A percentile compares a stretch with the other conserved stretches of the same genome.
Evolutionary conservation across 2,888 invertebrate genomes (phyloP).

Genomic region (Campoplex capitator): DNA sequence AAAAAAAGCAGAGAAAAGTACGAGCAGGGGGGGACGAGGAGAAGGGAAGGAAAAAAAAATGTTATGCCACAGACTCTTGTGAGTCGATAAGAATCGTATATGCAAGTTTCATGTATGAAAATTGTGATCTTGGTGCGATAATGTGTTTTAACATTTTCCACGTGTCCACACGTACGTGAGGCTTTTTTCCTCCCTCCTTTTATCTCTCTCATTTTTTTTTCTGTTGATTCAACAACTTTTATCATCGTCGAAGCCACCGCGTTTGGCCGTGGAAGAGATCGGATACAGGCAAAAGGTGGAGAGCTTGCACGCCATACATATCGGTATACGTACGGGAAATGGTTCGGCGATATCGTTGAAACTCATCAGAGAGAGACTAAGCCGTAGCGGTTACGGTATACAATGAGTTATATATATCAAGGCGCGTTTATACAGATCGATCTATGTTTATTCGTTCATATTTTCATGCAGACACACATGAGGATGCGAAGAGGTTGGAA

Average conservation of each 20-base stretch:
- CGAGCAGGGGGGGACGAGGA: not conserved
- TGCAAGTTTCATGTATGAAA: slow-evolving; percentile 47
- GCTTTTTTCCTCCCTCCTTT: not conserved
- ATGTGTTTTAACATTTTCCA: slow-evolving; percentile 19
- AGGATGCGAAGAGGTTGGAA: not conserved
- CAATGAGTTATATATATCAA: slow-evolving; percentile 41
- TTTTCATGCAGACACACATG: not conserved
- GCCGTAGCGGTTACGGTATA: slow-evolving; percentile 58
- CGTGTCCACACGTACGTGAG: not conserved
- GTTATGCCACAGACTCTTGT: slow-evolving; percentile 28
- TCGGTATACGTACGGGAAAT: slow-evolving; percentile 40
- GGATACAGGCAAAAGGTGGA: not conserved
- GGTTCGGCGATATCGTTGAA: slow-evolving; percentile 62
- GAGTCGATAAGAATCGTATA: slow-evolving; percentile 36
- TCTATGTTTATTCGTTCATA: not conserved
- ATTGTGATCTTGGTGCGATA: slow-evolving; percentile 29
- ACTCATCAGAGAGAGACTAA: slow-evolving; percentile 39
- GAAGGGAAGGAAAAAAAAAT: slow-evolving; percentile 8
- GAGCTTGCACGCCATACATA: slow-evolving; percentile 57
- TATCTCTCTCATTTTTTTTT: not conserved
- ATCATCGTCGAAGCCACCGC: slow-evolving; percentile 50
- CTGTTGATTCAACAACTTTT: slow-evolving; percentile 59
- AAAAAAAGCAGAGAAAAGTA: not conserved
- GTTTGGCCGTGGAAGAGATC: slow-evolving; percentile 19
- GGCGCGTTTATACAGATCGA: not conserved